Conservation (phyloP, 1,140 invertebrate genomes). For the Drosophila sucinea region DNA sequence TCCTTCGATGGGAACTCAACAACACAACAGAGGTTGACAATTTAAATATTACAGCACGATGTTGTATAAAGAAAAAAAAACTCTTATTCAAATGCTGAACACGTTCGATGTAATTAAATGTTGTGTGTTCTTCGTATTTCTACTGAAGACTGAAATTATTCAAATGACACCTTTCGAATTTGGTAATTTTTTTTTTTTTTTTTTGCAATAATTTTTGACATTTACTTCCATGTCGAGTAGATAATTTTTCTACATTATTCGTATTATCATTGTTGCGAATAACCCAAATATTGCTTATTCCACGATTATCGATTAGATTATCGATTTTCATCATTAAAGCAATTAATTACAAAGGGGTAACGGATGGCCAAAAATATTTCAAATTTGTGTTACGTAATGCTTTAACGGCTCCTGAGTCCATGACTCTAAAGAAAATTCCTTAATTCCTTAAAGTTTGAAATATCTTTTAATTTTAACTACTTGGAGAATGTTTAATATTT, state of each 20-base stretch:
- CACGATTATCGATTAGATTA: no score
- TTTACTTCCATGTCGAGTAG: neutral
- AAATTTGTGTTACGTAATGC: no score
- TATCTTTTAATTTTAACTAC: no score
- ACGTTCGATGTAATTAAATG: slow-evolving; percentile 37
- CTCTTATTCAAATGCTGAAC: slow-evolving; percentile 30
- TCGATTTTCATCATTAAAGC: no score
- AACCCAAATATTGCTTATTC: no score
- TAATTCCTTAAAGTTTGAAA: no score
- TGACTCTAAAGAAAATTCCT: no score
- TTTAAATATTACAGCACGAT: slow-evolving; percentile 6
- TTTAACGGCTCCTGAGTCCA: no score
- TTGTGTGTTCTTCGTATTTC: slow-evolving; percentile 56
- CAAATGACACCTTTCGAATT: slow-evolving; percentile 10
- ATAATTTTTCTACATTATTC: neutral
- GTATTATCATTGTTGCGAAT: no score
- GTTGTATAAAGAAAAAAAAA: slow-evolving; percentile 12
- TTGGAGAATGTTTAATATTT: no score
- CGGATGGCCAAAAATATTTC: no score
- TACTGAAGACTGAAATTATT: slow-evolving; percentile 53
- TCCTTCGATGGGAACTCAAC: neutral
- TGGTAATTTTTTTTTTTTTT: slow-evolving; percentile 90
- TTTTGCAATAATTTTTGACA: slow-evolving; percentile 88
- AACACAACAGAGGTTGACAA: slow-evolving; percentile 14
- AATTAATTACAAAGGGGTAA: no score